Base-by-base conservation (phyloP, 2,888 invertebrate genomes). In the Drosophila pseudotakahashii region DNA sequence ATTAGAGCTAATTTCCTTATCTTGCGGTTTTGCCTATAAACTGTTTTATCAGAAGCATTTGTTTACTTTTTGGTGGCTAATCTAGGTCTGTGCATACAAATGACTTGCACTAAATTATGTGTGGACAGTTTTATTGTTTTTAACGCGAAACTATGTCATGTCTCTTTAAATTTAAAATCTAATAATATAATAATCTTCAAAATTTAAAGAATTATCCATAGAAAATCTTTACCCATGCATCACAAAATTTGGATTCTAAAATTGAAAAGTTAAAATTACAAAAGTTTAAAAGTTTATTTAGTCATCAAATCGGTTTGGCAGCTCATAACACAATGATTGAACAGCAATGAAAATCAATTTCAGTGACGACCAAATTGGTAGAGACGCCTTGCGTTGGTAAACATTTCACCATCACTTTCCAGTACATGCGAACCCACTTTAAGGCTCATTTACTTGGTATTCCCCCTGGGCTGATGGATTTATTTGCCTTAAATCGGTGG, bases 1-100 rank as follows among this genome's bases (percentile, higher is more conserved):
- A 59, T 9, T 23, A 36, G 41, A 39, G 26, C 63, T 41, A 6
- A 14, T 6, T 19, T 34, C 16, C 60, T 80, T 79, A 80, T 80
- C 80, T 45, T 62, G 50, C 14, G 61, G 60, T 75, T 72, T 54
- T 47, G n/a, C 26, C 39, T 73, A 42, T 37, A 51, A 37, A 39
- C 14, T 7, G 13, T 34, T 19, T 70, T 77, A 67, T 77, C 75
- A 53, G 37, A 41, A 34, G 51, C 47, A 32, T 51, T 26, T 70
- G 54, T 44, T 60, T 53, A 63, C 59, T 67, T 48, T 67, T 14
- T 9, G 37, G 39, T 42, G 23, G 58, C 41, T 80, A 30, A 77
- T 77, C 70, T 71, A 30, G 58, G 64, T 48, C 14, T 26, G n/a
- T 26, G 11, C 19, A 39, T 26, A 34, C 14, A 48, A 37, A 58